phyloP scores from a whole-genome alignment of 2,113 vertebrate genomes.

The Paratilapia polleni region DNA sequence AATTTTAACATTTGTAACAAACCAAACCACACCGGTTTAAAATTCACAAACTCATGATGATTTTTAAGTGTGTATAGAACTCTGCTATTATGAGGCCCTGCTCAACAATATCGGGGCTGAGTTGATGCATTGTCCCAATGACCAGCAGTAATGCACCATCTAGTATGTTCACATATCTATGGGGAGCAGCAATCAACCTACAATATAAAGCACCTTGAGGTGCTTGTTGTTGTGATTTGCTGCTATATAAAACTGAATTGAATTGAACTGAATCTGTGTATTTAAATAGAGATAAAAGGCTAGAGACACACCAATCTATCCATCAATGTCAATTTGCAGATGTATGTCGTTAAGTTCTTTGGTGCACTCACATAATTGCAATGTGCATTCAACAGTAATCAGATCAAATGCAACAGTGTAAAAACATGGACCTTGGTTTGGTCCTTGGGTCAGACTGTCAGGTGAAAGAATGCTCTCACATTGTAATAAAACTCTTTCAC shows the following conservation, averaged over 20 bases:
- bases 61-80: neutral
- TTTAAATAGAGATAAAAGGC: too few species aligned
- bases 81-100: too few species aligned
- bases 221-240: too few species aligned
- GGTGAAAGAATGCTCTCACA: neutral
- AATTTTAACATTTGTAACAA: too few species aligned
- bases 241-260: too few species aligned
- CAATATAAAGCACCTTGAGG: too few species aligned
- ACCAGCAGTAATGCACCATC: neutral
- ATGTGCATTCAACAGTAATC: neutral
- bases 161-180: neutral
- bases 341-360: too few species aligned
- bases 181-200: fast-evolving
- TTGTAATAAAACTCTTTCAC: neutral
- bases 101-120: too few species aligned
- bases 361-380: too few species aligned
- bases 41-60: neutral
- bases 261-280: too few species aligned
- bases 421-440: neutral
- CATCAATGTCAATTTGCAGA: too few species aligned
- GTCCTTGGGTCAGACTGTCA: neutral
- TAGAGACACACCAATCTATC: neutral
- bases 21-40: neutral
- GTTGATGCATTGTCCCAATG: too few species aligned
- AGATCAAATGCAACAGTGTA: neutral